phyloP scores from a whole-genome alignment of 2,888 invertebrate species.

The Sisyra nigra region DNA sequence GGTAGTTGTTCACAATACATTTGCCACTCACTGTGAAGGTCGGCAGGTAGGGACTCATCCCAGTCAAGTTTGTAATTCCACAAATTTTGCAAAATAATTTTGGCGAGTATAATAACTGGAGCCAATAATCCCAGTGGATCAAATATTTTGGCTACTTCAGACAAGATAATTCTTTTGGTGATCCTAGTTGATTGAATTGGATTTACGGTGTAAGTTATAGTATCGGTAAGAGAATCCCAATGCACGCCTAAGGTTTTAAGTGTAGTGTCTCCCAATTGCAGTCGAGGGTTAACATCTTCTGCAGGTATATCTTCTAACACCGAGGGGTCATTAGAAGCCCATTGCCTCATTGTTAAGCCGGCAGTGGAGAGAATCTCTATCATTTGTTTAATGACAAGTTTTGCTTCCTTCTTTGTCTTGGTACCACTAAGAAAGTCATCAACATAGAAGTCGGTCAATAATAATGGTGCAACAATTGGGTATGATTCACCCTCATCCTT shows the following conservation, averaged over 20 bases:
- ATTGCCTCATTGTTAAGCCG: no score
- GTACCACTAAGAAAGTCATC: no score
- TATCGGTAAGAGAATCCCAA: background rate
- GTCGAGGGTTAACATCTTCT: no score
- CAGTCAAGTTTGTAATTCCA: slow-evolving; percentile 1
- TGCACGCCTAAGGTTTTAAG: background rate
- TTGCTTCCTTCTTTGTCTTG: no score
- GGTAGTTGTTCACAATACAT: background rate
- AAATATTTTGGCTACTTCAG: background rate
- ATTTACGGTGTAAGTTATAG: background rate
- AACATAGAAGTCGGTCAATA: no score
- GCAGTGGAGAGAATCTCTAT: no score
- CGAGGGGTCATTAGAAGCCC: no score
- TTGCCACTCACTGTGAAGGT: background rate
- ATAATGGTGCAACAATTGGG: no score
- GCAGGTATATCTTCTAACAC: no score
- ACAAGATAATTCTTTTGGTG: slow-evolving; percentile 1
- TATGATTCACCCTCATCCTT: no score
- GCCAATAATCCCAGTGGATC: background rate
- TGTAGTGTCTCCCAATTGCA: no score
- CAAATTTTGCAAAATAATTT: background rate
- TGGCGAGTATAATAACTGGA: background rate
- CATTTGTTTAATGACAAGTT: no score
- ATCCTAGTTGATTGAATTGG: background rate
- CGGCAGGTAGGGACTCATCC: slow-evolving; percentile 2